Conservation (phyloP, 2,113 vertebrate genomes). For the Podarcis muralis region DNA sequence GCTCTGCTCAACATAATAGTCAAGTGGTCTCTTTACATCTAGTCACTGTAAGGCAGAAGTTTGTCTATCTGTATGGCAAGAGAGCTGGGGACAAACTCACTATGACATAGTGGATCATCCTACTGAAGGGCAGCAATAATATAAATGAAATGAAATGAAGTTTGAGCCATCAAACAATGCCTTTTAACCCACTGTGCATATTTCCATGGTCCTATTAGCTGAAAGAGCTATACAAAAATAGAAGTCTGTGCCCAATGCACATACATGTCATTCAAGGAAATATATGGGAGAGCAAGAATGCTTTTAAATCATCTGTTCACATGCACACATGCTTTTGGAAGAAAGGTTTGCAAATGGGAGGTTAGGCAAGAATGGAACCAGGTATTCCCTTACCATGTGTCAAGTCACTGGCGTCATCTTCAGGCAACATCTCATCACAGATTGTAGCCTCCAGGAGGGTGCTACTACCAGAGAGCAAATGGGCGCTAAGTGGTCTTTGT, state of each 20-base stretch:
- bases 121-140: background rate
- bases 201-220: background rate
- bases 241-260: background rate
- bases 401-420: slow-evolving; percentile 82
- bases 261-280: background rate
- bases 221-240: background rate
- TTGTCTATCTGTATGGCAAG: background rate
- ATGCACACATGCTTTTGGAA: background rate
- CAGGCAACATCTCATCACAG: slow-evolving; percentile 59
- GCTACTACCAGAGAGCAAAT: slow-evolving; percentile 8
- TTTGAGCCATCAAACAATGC: background rate
- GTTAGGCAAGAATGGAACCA: background rate
- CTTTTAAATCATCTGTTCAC: background rate
- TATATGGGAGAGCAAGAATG: background rate
- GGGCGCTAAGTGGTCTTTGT: slow-evolving; percentile 46
- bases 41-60: background rate
- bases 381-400: slow-evolving; percentile 82
- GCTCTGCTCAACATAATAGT: background rate
- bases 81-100: background rate
- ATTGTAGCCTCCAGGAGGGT: slow-evolving; percentile 66
- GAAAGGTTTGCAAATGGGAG: slow-evolving; percentile 24
- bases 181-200: background rate
- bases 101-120: background rate
- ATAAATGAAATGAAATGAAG: background rate
- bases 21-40: background rate